These are phyloP conservation scores for Herminia tarsipennalis DNA, from an alignment of 2,888 invertebrate genomes.

Conservation along the genomic window DNA sequence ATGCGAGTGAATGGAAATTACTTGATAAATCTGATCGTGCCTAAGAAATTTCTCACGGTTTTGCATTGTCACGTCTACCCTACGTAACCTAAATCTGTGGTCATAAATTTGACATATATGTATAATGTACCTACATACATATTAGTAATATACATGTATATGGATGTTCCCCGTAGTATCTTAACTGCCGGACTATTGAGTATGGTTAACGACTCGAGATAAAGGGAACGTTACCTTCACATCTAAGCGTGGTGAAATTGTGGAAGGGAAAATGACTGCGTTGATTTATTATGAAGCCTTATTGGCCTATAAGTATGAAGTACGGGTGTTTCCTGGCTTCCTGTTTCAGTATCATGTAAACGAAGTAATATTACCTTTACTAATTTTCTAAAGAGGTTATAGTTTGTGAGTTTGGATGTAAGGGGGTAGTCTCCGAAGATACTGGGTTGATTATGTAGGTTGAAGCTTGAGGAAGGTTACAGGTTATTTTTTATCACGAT, in stretches of 20 bases:
- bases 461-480: no score
- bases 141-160: slow-evolving; percentile 1
- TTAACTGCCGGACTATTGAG: slow-evolving; percentile 19
- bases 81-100: slow-evolving; percentile 2
- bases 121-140: no score
- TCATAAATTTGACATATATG: slow-evolving; percentile 8
- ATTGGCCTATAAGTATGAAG: slow-evolving; percentile 2
- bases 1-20: background rate
- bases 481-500: no score
- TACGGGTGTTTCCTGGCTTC: slow-evolving; percentile 1
- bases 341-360: background rate
- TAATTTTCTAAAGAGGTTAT: no score
- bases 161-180: slow-evolving; percentile 3
- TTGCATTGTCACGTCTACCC: background rate
- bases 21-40: background rate
- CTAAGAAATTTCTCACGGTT: slow-evolving; percentile 7
- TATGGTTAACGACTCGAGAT: slow-evolving; percentile 18
- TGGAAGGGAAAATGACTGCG: slow-evolving; percentile 10
- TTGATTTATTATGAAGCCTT: slow-evolving; percentile 7
- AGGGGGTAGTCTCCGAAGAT: no score
- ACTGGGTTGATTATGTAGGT: no score
- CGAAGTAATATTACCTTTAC: background rate
- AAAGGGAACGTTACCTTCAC: slow-evolving; percentile 13
- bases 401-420: no score
- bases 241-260: slow-evolving; percentile 6